phyloP scores from a whole-genome alignment of 2,113 vertebrate genomes.

The Nestor notabilis region DNA sequence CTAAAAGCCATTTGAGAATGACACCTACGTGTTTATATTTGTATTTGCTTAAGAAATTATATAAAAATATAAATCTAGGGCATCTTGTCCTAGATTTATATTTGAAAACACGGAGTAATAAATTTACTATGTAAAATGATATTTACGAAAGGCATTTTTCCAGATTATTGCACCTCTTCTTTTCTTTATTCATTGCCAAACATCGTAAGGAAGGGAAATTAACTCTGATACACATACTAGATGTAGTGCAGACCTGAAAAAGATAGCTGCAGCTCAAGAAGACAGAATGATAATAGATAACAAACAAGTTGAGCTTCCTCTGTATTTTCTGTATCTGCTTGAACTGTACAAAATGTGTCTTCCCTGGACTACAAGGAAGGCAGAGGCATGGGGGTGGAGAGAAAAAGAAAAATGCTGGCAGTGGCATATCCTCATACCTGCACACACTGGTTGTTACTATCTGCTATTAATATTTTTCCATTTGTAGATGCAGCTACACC shows the following conservation, averaged over 20 bases:
- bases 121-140: neutral
- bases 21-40: neutral
- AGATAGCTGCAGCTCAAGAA: neutral
- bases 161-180: neutral
- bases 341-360: neutral
- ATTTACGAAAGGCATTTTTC: neutral
- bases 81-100: neutral
- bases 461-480: constrained; percentile 95
- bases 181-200: neutral
- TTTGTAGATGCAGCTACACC: constrained; percentile 90
- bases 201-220: neutral
- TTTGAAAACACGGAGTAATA: neutral
- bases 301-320: neutral
- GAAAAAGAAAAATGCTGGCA: neutral
- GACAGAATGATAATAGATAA: neutral
- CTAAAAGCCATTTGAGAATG: neutral
- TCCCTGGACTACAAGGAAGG: neutral
- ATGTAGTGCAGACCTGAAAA: neutral
- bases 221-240: neutral
- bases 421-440: constrained; percentile 83
- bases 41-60: neutral
- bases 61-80: neutral
- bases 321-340: neutral
- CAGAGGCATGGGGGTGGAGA: neutral
- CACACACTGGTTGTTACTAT: constrained; percentile 99